These are phyloP conservation scores for Phenacoccus solenopsis DNA, from an alignment of 1,140 invertebrate genomes.

Conservation along the genomic window DNA sequence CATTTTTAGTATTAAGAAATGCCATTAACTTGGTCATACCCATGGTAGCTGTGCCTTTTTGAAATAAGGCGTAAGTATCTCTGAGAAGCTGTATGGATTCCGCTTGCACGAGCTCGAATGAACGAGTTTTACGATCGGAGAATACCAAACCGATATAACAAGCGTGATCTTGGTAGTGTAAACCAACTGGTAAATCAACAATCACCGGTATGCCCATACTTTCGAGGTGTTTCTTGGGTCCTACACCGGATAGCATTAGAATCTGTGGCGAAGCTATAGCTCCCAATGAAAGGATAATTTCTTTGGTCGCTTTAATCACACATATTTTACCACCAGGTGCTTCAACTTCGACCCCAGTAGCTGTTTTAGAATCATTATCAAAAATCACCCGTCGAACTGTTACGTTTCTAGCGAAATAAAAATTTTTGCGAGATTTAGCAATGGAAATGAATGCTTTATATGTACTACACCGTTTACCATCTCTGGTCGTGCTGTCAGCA, in stretches of 20 bases:
- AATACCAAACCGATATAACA: slow-evolving; percentile 51
- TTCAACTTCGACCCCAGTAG: slow-evolving; percentile 47
- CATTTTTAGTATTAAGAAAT: slow-evolving; percentile 19
- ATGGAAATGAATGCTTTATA: slow-evolving; percentile 43
- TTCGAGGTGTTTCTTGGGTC: slow-evolving; percentile 50
- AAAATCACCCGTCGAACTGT: slow-evolving; percentile 52
- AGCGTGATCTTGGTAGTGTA: slow-evolving; percentile 67
- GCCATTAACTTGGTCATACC: slow-evolving; percentile 12
- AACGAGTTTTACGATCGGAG: slow-evolving; percentile 40
- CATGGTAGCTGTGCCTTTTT: neutral
- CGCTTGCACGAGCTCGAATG: slow-evolving; percentile 31
- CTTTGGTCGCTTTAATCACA: slow-evolving; percentile 41
- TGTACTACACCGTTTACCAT: slow-evolving; percentile 42
- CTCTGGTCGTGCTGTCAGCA: slow-evolving; percentile 32
- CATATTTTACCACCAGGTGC: slow-evolving; percentile 32
- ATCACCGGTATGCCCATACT: slow-evolving; percentile 45
- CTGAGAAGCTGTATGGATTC: slow-evolving; percentile 45
- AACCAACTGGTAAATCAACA: slow-evolving; percentile 54
- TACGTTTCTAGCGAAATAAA: slow-evolving; percentile 43
- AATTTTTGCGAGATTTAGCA: slow-evolving; percentile 38
- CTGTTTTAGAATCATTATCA: slow-evolving; percentile 37
- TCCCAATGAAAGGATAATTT: slow-evolving; percentile 53
- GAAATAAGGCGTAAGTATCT: slow-evolving; percentile 22
- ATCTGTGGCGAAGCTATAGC: slow-evolving; percentile 53
- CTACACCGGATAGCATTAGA: slow-evolving; percentile 60